Evolutionary conservation across 2,888 invertebrate genomes (phyloP), one percentile per base, ranked within the genome.

Genomic region (Dynastes maya): DNA sequence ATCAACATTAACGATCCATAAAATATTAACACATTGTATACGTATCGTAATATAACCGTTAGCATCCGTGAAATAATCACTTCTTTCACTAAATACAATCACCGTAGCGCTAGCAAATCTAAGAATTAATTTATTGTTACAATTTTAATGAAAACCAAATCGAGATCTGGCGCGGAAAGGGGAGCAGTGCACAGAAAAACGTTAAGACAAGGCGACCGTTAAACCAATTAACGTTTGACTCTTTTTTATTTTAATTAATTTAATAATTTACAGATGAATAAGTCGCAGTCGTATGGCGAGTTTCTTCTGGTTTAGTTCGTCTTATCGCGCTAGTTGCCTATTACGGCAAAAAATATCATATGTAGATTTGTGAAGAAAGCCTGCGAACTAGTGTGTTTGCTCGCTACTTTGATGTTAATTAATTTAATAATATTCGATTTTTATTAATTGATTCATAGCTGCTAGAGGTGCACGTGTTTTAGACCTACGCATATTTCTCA

Each of bases 231-330:
- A 61, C 13, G 63, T 74, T 63, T 37, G n/a, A 63, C 49, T 61
- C 72, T 63, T 45, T 61, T 61, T 72, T 40, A 13, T 27, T 74
- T 61, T 74, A 74, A 74, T 74, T 63, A 61, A 61, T 74, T 74
- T 74, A 74, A 74, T 74, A 74, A 74, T 74, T 63, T 61, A 74
- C 61, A 61, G 61, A 74, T 74, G 72, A 74, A 74, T 74, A 74
- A 61, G 32, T 74, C 61, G 61, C 58, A 58, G 27, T 16, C n/a
- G 61, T 58, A 40, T 11, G 53, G 40, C 45, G 61, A 74, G 72
- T 74, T 74, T 45, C 61, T 45, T 74, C 16, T 74, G 72, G 61
- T 61, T 27, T 61, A 61, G 55, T 49, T 49, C 61, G n/a, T 1
- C 51, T 40, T 65, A 65, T 65, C 64, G 27, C 64, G 37, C 45